Evolutionary conservation across 2,797 vertebrate genomes (phyloP), one percentile per base, ranked within the genome.

Genomic region (Podarcis siculus): DNA sequence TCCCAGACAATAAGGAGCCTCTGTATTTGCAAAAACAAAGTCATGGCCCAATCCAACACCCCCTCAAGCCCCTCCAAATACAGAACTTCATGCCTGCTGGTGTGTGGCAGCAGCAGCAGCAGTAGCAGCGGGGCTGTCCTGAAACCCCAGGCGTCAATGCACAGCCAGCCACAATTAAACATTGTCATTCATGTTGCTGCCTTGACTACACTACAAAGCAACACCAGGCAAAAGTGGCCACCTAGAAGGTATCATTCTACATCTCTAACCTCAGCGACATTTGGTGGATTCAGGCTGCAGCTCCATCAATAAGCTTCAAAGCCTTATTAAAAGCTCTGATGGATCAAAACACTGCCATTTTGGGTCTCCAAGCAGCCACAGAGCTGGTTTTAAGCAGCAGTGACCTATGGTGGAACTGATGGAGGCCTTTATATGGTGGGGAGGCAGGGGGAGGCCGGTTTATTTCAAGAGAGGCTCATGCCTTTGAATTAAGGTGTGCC

Each of bases 331-430:
- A 93, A 90, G 89, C 72, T 79, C 42, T 86, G 85, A 86, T 75
- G 82, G 89, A 90, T 91, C 90, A 87, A 90, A 92, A 49, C 79
- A 75, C 82, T 89, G 91, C 87, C 35, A 85, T 77, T 73, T 1
- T 71, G 37, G 85, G 82, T 55, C 83, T 89, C 90, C 91, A 76
- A 90, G 92, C 90, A 88, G 91, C 82, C 85, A 87, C 85, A 81
- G 35, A 89, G 83, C 90, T 75, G 87, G 87, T 94, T 95, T 94
- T 90, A 92, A 90, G 95, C 94, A 92, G 87, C 88, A 88, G 77
- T 96, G 94, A 95, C 93, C 90, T 90, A 91, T 78, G 93, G 82
- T 72, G 78, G 86, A 92, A 3, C n/a, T 76, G 61, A 93, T 89
- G 89, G 91, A 86, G 88, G 85, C 67, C 91, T 93, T 92, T 45